Conservation (phyloP, 2,113 vertebrate species). For the Burhinus oedicnemus region DNA sequence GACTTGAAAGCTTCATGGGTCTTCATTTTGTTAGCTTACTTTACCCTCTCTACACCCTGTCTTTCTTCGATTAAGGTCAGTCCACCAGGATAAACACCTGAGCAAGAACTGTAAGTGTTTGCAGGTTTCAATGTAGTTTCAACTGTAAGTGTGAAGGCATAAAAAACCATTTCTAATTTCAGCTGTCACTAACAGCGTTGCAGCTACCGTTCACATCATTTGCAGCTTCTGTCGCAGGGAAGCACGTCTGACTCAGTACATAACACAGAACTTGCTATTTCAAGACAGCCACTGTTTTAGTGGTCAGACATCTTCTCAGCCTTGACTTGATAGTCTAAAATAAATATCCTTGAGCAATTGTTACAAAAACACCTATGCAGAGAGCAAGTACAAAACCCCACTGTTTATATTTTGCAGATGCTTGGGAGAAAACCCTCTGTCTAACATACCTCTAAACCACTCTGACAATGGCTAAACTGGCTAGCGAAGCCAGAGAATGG, state of each 20-base stretch:
- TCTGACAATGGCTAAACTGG: not conserved
- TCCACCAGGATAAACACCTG: not conserved
- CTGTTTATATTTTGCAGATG: not conserved
- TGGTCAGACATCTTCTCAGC: constrained; percentile 24
- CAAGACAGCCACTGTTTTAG: constrained; percentile 8
- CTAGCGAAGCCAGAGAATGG: not conserved
- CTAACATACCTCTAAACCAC: not conserved
- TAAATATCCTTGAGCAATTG: constrained; percentile 48
- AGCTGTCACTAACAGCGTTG: not conserved
- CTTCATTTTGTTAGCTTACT: not conserved
- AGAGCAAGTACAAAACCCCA: not conserved
- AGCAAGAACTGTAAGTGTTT: not conserved
- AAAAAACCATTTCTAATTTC: not conserved
- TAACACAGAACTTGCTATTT: constrained; percentile 6
- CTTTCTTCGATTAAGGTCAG: not conserved
- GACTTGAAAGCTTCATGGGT: not conserved
- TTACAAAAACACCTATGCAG: constrained; percentile 40
- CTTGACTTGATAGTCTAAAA: constrained; percentile 54
- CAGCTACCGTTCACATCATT: not conserved
- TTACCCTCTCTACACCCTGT: not conserved
- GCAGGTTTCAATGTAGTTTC: not conserved
- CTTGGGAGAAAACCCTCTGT: not conserved
- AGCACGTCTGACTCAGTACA: not conserved
- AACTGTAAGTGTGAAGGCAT: not conserved
- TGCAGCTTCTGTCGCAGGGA: not conserved